Evolutionary conservation across 2,888 invertebrate genomes (phyloP), one percentile per base, ranked within the genome.

Genomic region (Pyrochroa serraticornis): DNA sequence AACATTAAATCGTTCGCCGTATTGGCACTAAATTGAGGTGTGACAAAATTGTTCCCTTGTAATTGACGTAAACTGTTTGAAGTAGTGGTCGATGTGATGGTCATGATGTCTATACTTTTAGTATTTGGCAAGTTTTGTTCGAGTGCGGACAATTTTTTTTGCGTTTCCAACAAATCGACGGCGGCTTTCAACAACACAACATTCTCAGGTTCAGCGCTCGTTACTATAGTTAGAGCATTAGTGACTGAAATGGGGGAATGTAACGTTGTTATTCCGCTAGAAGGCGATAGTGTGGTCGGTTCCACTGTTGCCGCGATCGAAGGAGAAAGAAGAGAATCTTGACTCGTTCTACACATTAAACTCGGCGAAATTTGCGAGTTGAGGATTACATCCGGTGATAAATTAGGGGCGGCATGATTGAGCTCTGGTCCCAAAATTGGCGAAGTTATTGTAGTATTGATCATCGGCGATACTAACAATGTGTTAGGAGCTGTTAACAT

Each of bases 181-280:
- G 89, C 88, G 5, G 90, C 90, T 73, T 88, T 88, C 49, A 90
- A 81, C 39, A 91, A 84, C 84, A 91, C 88, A n/a, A 87, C 87
- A 65, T 90, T 90, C 66, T 88, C 87, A 30, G 87, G 85, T 30
- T 86, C 84, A 1, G 84, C 82, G 39, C 85, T 83, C 81, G 83
- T 56, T n/a, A 82, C 82, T 7, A 82, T 80, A 22, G 80, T 75
- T 41, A 80, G 81, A 13, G 57, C 36, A 63, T 60, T 58, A 8
- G 47, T 37, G 9, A 65, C 63, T 8, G 65, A 47, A 13, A 69
- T 62, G 14, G 69, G 64, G 47, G 65, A 58, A 49, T 65, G 62
- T 53, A 65, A 35, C n/a, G 67, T 41, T 8, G 57, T 52, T 5
- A 45, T 55, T 76, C 54, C 22, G 22, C 22, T 5, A 5, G 22